phyloP scores from a whole-genome alignment of 2,888 invertebrate genomes.

The Timandra comae region DNA sequence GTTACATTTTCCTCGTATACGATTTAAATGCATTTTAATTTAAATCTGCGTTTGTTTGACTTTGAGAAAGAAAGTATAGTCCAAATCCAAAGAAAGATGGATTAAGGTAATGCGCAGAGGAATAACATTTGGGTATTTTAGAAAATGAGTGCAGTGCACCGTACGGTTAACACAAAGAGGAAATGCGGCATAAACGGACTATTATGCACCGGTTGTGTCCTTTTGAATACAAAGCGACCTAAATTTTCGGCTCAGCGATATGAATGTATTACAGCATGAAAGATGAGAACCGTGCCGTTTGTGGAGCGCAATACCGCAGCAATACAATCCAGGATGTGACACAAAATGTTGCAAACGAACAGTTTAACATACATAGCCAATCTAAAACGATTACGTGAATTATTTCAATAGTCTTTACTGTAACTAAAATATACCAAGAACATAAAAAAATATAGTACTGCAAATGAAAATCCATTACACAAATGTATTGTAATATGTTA shows the following conservation, averaged over 20 bases:
- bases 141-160: slow-evolving; percentile 19
- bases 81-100: too few relatives aligned
- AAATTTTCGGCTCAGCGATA: slow-evolving; percentile 38
- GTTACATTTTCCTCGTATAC: too few relatives aligned
- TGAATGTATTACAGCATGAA: slow-evolving; percentile 36
- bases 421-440: too few relatives aligned
- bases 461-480: too few relatives aligned
- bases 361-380: background rate
- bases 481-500: too few relatives aligned
- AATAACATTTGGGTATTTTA: slow-evolving; percentile 16
- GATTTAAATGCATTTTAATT: too few relatives aligned
- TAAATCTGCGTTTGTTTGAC: too few relatives aligned
- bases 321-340: slow-evolving; percentile 42
- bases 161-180: slow-evolving; percentile 28
- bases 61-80: too few relatives aligned
- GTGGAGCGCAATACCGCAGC: slow-evolving; percentile 30
- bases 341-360: slow-evolving; percentile 16
- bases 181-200: slow-evolving; percentile 37
- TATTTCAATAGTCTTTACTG: too few relatives aligned
- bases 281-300: slow-evolving; percentile 53
- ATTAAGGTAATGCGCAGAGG: too few relatives aligned
- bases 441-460: too few relatives aligned
- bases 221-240: slow-evolving; percentile 40
- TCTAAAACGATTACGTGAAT: slow-evolving; percentile 17
- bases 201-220: slow-evolving; percentile 28